phyloP scores from a whole-genome alignment of 2,113 vertebrate genomes.

The Raphicerus campestris region DNA sequence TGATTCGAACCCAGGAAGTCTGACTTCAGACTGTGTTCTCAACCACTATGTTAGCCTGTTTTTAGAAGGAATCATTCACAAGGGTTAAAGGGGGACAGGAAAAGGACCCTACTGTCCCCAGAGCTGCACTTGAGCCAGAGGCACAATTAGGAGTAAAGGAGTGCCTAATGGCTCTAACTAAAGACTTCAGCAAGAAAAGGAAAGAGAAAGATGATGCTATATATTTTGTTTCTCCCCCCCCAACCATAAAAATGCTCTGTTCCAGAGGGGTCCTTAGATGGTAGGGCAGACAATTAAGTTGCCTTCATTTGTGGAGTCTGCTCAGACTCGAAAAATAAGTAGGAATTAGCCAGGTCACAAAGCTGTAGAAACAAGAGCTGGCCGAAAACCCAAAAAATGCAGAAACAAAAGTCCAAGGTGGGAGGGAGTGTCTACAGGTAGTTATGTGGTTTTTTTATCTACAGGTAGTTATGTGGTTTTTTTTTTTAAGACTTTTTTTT shows the following conservation, averaged over 20 bases:
- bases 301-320: background rate
- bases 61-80: background rate
- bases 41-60: background rate
- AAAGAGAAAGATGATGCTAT: background rate
- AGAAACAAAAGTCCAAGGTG: too few species aligned
- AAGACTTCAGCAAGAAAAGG: background rate
- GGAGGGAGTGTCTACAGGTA: background rate
- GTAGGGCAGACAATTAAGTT: background rate
- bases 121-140: background rate
- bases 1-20: background rate
- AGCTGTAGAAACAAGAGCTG: too few species aligned
- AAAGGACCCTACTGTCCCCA: background rate
- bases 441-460: background rate
- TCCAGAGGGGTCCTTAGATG: background rate
- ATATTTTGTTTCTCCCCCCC: background rate
- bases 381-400: background rate
- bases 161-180: background rate
- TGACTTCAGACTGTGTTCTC: background rate
- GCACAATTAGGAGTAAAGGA: too few species aligned
- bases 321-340: background rate
- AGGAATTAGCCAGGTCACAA: background rate
- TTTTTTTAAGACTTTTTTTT: background rate
- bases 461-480: background rate
- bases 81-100: background rate
- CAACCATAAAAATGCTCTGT: background rate